A percentile compares a stretch with the other conserved stretches of the same genome.
Conservation (phyloP, 2,797 vertebrate genomes). For the Lutjanus campechanus region DNA sequence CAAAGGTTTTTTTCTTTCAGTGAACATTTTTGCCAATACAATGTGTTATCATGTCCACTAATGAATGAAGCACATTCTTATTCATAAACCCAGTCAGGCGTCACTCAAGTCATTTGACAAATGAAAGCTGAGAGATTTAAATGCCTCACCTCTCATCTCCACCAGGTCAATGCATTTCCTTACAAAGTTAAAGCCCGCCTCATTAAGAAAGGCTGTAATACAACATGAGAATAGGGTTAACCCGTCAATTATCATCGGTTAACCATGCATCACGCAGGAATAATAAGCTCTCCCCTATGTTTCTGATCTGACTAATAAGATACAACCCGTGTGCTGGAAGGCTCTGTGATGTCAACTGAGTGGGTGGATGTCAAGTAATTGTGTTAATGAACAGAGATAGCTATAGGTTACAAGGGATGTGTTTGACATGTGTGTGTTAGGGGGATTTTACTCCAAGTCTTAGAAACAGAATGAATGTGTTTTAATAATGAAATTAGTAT, state of each 20-base stretch:
- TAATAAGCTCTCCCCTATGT: constrained; percentile 63
- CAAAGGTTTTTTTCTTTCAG: constrained; percentile 14
- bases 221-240: constrained; percentile 60
- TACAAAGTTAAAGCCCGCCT: constrained; percentile 98
- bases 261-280: constrained; percentile 56
- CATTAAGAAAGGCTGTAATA: constrained; percentile 93
- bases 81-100: constrained; percentile 31
- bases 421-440: constrained; percentile 14
- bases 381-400: constrained; percentile 59
- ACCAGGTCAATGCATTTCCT: constrained; percentile 96
- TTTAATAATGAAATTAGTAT: constrained; percentile 9
- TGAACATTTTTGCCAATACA: neutral
- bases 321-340: constrained; percentile 45
- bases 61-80: constrained; percentile 24
- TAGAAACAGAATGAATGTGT: neutral
- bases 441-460: neutral
- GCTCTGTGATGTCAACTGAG: constrained; percentile 61
- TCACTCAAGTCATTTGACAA: constrained; percentile 22
- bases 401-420: constrained; percentile 27
- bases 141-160: constrained; percentile 89
- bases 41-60: constrained; percentile 1
- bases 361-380: constrained; percentile 66
- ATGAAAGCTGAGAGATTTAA: constrained; percentile 51
- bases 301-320: constrained; percentile 65
- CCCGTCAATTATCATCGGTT: constrained; percentile 63